Conservation (phyloP, 2,888 invertebrate species). For the Noctuana brunneofusca region DNA sequence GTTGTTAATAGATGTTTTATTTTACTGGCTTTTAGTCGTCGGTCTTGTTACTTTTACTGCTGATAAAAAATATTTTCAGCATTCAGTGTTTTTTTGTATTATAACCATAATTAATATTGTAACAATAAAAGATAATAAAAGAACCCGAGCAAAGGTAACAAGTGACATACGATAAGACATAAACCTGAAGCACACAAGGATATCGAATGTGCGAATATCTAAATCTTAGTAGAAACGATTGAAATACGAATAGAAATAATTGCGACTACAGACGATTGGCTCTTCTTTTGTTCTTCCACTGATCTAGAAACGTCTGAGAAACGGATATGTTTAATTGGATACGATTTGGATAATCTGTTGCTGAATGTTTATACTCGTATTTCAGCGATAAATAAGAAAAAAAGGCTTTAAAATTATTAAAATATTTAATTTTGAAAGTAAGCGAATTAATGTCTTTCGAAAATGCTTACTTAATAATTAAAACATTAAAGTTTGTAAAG, state of each 20-base stretch:
- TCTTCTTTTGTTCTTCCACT: constrained; percentile 55
- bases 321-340: constrained; percentile 46
- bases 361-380: constrained; percentile 23
- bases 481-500: constrained; percentile 1
- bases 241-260: constrained; percentile 17
- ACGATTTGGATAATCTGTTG: constrained; percentile 35
- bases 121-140: too few relatives aligned
- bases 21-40: background rate
- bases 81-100: too few relatives aligned
- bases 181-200: too few relatives aligned
- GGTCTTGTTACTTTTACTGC: background rate
- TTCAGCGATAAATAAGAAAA: background rate
- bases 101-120: too few relatives aligned
- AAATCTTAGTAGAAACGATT: constrained; percentile 43
- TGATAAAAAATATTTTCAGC: too few relatives aligned
- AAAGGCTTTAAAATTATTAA: background rate
- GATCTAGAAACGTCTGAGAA: constrained; percentile 55
- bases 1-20: background rate
- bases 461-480: background rate
- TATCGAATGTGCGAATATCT: constrained; percentile 43
- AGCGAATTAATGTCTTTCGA: background rate
- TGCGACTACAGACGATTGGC: constrained; percentile 42
- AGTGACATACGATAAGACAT: background rate
- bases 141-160: too few relatives aligned
- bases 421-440: background rate